Evolutionary conservation across 2,888 invertebrate genomes (phyloP).

Genomic region (Drosophila ochracea): DNA sequence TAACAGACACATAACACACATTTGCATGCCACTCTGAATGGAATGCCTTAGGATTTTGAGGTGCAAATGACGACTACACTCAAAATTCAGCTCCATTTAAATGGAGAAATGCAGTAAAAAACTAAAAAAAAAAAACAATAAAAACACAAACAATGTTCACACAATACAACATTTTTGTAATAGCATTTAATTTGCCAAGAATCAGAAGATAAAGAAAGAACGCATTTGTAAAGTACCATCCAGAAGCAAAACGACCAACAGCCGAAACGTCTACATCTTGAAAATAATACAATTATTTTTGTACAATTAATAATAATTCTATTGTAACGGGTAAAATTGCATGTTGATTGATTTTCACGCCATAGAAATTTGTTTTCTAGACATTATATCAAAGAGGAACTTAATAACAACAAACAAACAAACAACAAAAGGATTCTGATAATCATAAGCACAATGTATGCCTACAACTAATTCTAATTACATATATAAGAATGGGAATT

Average conservation of each 20-base stretch:
- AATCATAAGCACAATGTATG: slow-evolving; percentile 76
- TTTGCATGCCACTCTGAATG: slow-evolving; percentile 8
- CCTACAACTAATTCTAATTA: slow-evolving; percentile 58
- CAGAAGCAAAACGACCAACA: slow-evolving; percentile 71
- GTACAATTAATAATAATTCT: slow-evolving; percentile 34
- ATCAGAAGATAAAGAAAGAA: slow-evolving; percentile 18
- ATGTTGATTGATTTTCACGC: slow-evolving; percentile 48
- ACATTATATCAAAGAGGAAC: slow-evolving; percentile 35
- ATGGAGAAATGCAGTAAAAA: slow-evolving; percentile 52
- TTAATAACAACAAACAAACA: slow-evolving; percentile 18
- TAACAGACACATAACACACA: background rate
- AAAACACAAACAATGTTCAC: slow-evolving; percentile 28
- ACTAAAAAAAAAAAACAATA: no score
- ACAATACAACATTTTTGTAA: slow-evolving; percentile 42
- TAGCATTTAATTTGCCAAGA: slow-evolving; percentile 60
- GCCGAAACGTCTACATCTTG: slow-evolving; percentile 55
- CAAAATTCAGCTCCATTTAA: slow-evolving; percentile 67
- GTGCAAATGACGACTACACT: slow-evolving; percentile 25
- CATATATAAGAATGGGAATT: slow-evolving; percentile 27
- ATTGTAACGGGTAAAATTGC: slow-evolving; percentile 17
- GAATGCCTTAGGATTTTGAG: slow-evolving; percentile 21
- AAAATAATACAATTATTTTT: slow-evolving; percentile 60
- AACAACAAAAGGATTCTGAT: slow-evolving; percentile 64
- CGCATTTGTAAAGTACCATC: slow-evolving; percentile 66
- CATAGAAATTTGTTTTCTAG: slow-evolving; percentile 40